Conservation (phyloP, 2,113 vertebrate species). For the Coturnix japonica region DNA sequence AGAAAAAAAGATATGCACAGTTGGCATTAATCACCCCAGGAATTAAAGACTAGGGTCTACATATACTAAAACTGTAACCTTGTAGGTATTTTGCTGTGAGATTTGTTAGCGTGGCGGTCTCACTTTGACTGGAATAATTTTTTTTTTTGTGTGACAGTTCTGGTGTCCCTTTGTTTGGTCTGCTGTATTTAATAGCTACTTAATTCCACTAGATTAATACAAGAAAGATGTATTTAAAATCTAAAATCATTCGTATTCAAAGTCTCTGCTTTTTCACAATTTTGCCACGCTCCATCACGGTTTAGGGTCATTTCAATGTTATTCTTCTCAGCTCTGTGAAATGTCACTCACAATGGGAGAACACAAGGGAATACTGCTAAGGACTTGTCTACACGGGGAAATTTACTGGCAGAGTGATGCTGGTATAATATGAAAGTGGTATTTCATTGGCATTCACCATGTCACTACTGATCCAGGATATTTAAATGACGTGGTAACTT, state of each 20-base stretch:
- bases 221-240: constrained; percentile 44
- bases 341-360: constrained; percentile 56
- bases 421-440: constrained; percentile 8
- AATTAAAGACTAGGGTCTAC: constrained; percentile 42
- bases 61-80: constrained; percentile 31
- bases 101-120: constrained; percentile 51
- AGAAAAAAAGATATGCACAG: constrained; percentile 33
- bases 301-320: constrained; percentile 54
- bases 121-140: constrained; percentile 33
- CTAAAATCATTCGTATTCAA: constrained; percentile 35
- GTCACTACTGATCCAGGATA: constrained; percentile 4
- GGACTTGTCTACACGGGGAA: constrained; percentile 5
- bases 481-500: constrained; percentile 61
- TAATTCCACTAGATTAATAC: constrained; percentile 58
- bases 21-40: constrained; percentile 57
- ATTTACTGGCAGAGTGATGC: constrained; percentile 34
- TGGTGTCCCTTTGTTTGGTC: constrained; percentile 64
- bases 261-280: constrained; percentile 39
- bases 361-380: constrained; percentile 54
- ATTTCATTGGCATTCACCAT: constrained; percentile 59
- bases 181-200: constrained; percentile 40
- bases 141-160: constrained; percentile 33
- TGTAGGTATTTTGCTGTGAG: constrained; percentile 57
- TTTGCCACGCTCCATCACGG: constrained; percentile 26
- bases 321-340: constrained; percentile 51